Percentiles rank a stretch among this genome's conserved stretches.
These are phyloP conservation scores for Trissonchulus sp. DNA, from an alignment of 2,888 invertebrate genomes.

Conservation along the genomic window DNA sequence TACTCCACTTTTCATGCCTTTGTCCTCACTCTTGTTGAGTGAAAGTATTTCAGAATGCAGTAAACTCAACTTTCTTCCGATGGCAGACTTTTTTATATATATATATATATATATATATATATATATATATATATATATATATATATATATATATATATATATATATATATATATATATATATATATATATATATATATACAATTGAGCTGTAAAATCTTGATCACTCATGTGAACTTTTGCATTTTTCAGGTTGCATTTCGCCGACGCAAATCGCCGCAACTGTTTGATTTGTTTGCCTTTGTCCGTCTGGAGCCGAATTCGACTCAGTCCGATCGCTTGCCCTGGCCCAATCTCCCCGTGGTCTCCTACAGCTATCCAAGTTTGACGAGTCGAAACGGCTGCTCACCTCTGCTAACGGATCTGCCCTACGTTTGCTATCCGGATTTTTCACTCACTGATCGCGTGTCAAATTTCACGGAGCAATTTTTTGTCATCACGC, in stretches of 20 bases:
- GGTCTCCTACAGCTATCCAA: conserved; percentile 20
- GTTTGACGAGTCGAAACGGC: neutral
- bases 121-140: too few species aligned
- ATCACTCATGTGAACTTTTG: too few species aligned
- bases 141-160: too few species aligned
- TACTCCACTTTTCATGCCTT: too few species aligned
- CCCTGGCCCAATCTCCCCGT: conserved; percentile 12
- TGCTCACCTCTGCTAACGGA: neutral
- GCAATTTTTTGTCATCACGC: conserved; percentile 27
- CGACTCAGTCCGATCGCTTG: neutral
- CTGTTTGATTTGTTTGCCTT: conserved; percentile 29
- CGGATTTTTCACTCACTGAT: conserved; percentile 20
- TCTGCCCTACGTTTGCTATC: conserved; percentile 28
- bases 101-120: too few species aligned
- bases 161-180: too few species aligned
- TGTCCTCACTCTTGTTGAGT: too few species aligned
- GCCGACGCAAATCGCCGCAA: conserved; percentile 19
- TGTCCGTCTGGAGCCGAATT: neutral
- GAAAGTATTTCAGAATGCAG: too few species aligned
- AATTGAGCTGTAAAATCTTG: too few species aligned
- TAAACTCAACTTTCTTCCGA: too few species aligned
- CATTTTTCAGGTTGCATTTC: neutral
- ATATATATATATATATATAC: too few species aligned
- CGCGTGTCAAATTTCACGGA: neutral
- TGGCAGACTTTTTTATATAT: too few species aligned